Percentiles rank a stretch among this genome's conserved stretches.
These are phyloP conservation scores for Nephrotoma flavescens DNA, from an alignment of 2,888 invertebrate species.

Conservation along the genomic window DNA sequence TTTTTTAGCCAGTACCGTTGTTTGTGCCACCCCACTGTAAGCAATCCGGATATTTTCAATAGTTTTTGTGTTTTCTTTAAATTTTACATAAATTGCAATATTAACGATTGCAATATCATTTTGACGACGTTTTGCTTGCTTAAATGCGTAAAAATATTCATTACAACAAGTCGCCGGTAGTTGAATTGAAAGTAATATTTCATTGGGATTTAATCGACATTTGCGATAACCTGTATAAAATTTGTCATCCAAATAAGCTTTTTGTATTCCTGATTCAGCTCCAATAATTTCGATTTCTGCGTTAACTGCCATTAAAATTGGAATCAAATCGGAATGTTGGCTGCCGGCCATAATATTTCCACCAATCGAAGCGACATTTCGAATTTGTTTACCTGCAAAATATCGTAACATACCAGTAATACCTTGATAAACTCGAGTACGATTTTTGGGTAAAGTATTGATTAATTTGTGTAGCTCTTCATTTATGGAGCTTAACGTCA, in stretches of 20 bases:
- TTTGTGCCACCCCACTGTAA: constrained; percentile 91
- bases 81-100: constrained; percentile 57
- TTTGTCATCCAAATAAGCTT: constrained; percentile 43
- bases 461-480: constrained; percentile 42
- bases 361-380: constrained; percentile 83
- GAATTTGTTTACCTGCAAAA: constrained; percentile 91
- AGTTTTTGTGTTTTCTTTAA: constrained; percentile 38
- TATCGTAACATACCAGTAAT: constrained; percentile 76
- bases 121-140: constrained; percentile 81
- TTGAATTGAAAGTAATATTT: constrained; percentile 64
- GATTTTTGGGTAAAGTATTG: constrained; percentile 33
- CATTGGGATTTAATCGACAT: constrained; percentile 55
- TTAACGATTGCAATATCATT: constrained; percentile 96
- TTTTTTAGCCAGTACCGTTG: constrained; percentile 55
- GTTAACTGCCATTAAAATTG: constrained; percentile 69
- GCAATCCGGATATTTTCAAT: constrained; percentile 52
- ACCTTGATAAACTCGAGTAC: constrained; percentile 48
- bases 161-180: constrained; percentile 56
- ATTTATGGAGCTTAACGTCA: constrained; percentile 62
- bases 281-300: constrained; percentile 49
- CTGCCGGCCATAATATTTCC: constrained; percentile 93
- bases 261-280: constrained; percentile 37
- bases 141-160: constrained; percentile 71
- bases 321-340: constrained; percentile 92
- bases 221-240: constrained; percentile 82